phyloP scores from a whole-genome alignment of 1,140 invertebrate species.

The Habropoda laboriosa region DNA sequence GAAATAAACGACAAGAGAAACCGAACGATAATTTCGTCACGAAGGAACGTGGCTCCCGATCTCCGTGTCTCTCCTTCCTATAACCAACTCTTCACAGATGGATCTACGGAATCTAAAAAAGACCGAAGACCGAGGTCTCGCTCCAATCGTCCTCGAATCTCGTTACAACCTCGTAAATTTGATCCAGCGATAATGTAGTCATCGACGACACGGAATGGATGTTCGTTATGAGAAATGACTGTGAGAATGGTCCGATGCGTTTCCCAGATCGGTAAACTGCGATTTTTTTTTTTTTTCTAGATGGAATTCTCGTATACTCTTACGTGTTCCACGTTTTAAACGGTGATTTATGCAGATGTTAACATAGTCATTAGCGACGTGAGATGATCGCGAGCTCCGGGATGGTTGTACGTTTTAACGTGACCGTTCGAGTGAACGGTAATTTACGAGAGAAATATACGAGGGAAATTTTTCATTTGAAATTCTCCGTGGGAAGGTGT shows the following conservation, averaged over 20 bases:
- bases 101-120: not conserved
- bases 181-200: slow-evolving; percentile 31
- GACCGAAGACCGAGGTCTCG: too few species aligned
- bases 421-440: too few species aligned
- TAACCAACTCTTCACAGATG: not conserved
- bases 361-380: not conserved
- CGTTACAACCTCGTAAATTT: slow-evolving; percentile 41
- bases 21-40: slow-evolving; percentile 54
- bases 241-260: too few species aligned
- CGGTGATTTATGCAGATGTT: slow-evolving; percentile 21
- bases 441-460: too few species aligned
- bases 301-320: slow-evolving; percentile 5
- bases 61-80: not conserved
- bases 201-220: slow-evolving; percentile 20
- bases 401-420: too few species aligned
- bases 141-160: slow-evolving; percentile 17
- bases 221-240: slow-evolving; percentile 19
- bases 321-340: not conserved
- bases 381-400: too few species aligned
- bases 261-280: not conserved
- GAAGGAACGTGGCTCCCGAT: slow-evolving; percentile 43
- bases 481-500: too few species aligned
- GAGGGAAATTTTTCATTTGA: too few species aligned
- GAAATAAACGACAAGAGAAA: slow-evolving; percentile 64
- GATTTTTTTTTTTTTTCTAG: too few species aligned